Evolutionary conservation across 2,797 vertebrate genomes (phyloP).

Genomic region (Leptodactylus fallax): DNA sequence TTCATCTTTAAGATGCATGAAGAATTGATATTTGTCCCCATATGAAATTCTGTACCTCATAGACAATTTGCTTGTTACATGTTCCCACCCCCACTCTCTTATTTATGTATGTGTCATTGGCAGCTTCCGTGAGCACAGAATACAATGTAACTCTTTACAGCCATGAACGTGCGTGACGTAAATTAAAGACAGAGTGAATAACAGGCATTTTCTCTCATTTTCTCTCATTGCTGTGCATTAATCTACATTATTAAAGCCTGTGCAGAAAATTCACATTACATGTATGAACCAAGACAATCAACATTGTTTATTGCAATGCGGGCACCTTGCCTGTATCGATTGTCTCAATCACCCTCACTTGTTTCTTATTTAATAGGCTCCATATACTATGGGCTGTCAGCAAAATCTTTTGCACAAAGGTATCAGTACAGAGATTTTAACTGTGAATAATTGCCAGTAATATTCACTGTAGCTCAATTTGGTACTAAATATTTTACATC

Average conservation of each 20-base stretch:
- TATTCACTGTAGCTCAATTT: conserved; percentile 30
- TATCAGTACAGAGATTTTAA: conserved; percentile 27
- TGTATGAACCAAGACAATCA: background rate
- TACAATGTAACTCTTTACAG: conserved; percentile 30
- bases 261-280: background rate
- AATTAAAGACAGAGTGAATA: background rate
- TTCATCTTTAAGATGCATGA: background rate
- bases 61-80: background rate
- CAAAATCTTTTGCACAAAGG: conserved; percentile 27
- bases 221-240: too few relatives aligned
- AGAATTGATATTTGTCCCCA: background rate
- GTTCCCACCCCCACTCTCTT: background rate
- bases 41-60: background rate
- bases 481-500: conserved; percentile 56
- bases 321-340: background rate
- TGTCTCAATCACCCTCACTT: conserved; percentile 22
- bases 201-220: background rate
- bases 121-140: background rate
- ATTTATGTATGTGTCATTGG: conserved; percentile 5
- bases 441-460: conserved; percentile 37
- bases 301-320: conserved; percentile 1
- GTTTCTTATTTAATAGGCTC: conserved; percentile 12
- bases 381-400: conserved; percentile 32
- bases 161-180: background rate
- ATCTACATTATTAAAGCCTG: background rate